Conservation (phyloP, 2,888 invertebrate genomes). For the Leucozona laternaria region DNA sequence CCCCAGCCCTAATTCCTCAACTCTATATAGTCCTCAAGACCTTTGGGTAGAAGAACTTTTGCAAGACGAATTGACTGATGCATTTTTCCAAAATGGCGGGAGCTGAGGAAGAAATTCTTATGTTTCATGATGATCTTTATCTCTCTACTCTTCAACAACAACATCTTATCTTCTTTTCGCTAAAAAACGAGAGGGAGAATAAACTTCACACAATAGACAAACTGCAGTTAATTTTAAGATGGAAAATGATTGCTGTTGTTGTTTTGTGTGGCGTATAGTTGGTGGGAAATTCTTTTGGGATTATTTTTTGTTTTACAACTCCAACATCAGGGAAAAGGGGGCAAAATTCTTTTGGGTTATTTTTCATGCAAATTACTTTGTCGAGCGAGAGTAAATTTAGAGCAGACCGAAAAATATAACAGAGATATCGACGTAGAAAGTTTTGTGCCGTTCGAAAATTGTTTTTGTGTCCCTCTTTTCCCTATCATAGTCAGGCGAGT, state of each 20-base stretch:
- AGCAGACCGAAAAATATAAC: conserved; percentile 16
- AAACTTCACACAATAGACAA: conserved; percentile 55
- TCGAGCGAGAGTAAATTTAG: conserved; percentile 61
- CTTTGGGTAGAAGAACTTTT: conserved; percentile 25
- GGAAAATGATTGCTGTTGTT: conserved; percentile 63
- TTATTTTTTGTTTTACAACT: conserved; percentile 29
- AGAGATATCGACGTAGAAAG: conserved; percentile 57
- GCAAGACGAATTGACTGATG: conserved; percentile 73
- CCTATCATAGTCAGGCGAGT: background rate
- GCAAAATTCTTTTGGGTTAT: conserved; percentile 44
- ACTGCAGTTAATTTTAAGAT: conserved; percentile 75
- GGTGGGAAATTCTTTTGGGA: conserved; percentile 46
- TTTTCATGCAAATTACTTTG: conserved; percentile 72
- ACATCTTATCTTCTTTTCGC: background rate
- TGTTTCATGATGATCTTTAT: conserved; percentile 68
- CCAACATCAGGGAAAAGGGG: background rate
- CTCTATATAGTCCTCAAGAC: background rate
- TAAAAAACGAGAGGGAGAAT: background rate
- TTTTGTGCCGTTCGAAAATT: conserved; percentile 16
- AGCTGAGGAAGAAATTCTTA: conserved; percentile 37
- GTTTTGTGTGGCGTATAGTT: conserved; percentile 34
- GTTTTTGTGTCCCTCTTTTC: background rate
- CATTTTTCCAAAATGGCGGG: conserved; percentile 53
- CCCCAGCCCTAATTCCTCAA: background rate
- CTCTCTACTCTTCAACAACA: conserved; percentile 28